These are phyloP conservation scores for Onychomys torridus DNA, from an alignment of 2,797 vertebrate species.

Conservation along the genomic window DNA sequence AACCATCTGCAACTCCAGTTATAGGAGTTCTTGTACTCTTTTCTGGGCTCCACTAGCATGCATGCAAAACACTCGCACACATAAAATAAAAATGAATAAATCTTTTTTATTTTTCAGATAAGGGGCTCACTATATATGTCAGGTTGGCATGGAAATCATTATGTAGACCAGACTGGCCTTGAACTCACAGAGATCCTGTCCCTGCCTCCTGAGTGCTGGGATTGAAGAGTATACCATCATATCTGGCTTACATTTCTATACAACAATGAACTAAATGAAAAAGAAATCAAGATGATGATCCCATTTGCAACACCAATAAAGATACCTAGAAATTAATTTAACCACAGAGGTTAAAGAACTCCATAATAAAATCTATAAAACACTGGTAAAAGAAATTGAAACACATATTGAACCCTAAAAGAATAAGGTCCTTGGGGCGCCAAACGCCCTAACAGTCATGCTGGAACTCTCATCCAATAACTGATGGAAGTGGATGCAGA, in stretches of 20 bases:
- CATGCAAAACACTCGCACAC: not conserved
- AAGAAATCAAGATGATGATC: not conserved
- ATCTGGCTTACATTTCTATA: not conserved
- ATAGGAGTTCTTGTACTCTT: no score
- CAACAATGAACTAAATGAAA: not conserved
- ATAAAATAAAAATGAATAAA: not conserved
- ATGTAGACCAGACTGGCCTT: not conserved
- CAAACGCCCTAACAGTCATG: no score
- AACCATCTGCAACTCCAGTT: not conserved
- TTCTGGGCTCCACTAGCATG: not conserved
- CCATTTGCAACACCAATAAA: not conserved
- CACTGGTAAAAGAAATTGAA: not conserved
- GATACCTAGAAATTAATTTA: not conserved
- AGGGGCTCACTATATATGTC: not conserved
- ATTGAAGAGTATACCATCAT: not conserved
- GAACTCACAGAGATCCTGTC: not conserved
- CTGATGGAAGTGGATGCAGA: no score
- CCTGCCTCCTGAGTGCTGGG: not conserved
- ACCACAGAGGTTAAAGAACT: not conserved
- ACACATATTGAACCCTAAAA: no score
- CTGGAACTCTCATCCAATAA: no score
- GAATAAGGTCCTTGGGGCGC: no score
- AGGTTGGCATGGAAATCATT: not conserved
- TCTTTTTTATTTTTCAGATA: not conserved
- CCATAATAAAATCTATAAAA: conserved; percentile 14